A percentile compares a stretch with the other conserved stretches of the same genome.
phyloP scores from a whole-genome alignment of 2,113 vertebrate species.

The Zosterops hypoxanthus region DNA sequence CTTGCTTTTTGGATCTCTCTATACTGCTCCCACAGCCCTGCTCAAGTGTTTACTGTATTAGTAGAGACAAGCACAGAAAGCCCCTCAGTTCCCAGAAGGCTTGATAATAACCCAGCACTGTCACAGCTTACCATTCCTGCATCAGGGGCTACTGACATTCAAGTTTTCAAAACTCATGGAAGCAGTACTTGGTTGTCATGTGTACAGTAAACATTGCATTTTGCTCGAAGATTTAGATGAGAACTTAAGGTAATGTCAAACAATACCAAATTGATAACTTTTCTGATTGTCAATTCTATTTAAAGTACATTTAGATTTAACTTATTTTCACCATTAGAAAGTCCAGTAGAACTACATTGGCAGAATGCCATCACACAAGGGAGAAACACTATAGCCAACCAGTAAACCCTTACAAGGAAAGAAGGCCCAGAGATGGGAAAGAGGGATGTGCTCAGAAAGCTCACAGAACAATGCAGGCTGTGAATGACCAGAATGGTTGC shows the following conservation, averaged over 20 bases:
- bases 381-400: not conserved
- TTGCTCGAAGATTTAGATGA: not conserved
- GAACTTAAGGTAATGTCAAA: not conserved
- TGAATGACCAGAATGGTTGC: not conserved
- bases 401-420: not conserved
- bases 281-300: not conserved
- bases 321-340: not conserved
- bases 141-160: not conserved
- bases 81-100: not conserved
- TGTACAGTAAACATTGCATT: not conserved
- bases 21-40: not conserved
- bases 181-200: not conserved
- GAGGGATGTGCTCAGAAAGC: not conserved
- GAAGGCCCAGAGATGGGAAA: not conserved
- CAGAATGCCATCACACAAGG: not conserved
- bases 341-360: not conserved
- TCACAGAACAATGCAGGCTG: not conserved
- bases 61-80: not conserved
- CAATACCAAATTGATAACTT: not conserved
- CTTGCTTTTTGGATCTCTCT: not conserved
- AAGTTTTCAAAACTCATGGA: not conserved
- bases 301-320: not conserved
- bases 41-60: not conserved
- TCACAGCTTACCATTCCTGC: not conserved
- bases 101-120: not conserved